Evolutionary conservation across 1,140 invertebrate genomes (phyloP).

Genomic region (Chrysomallon squamiferum): DNA sequence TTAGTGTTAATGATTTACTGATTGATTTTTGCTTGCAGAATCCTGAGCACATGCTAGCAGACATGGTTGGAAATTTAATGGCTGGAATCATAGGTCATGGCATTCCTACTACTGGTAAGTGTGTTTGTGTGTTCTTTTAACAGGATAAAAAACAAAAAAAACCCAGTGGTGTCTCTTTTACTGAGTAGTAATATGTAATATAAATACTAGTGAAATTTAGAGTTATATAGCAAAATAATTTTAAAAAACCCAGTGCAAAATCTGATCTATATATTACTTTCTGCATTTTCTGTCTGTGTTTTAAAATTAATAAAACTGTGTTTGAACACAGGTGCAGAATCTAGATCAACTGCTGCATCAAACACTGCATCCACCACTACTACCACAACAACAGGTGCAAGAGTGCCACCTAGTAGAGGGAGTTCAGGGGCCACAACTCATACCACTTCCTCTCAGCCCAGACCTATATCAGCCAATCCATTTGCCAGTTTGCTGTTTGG

Average conservation of each 20-base stretch:
- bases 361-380: constrained; percentile 15
- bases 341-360: constrained; percentile 5
- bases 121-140: too few species aligned
- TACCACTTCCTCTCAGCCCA: constrained; percentile 17
- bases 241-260: too few species aligned
- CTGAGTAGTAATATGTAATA: too few species aligned
- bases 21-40: constrained; percentile 16
- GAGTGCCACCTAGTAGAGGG: constrained; percentile 1
- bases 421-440: constrained; percentile 10
- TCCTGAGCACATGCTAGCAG: constrained; percentile 19
- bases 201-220: too few species aligned
- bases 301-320: too few species aligned
- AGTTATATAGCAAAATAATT: too few species aligned
- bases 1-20: too few species aligned
- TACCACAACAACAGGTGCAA: constrained; percentile 7
- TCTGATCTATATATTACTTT: too few species aligned
- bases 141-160: too few species aligned
- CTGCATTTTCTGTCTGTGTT: too few species aligned
- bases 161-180: too few species aligned
- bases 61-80: constrained; percentile 25
- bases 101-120: neutral
- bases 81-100: constrained; percentile 12
- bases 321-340: neutral
- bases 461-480: constrained; percentile 24
- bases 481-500: constrained; percentile 21